Evolutionary conservation across 2,113 vertebrate genomes (phyloP), one percentile per base, ranked within the genome.

Genomic region (Platanista minor): DNA sequence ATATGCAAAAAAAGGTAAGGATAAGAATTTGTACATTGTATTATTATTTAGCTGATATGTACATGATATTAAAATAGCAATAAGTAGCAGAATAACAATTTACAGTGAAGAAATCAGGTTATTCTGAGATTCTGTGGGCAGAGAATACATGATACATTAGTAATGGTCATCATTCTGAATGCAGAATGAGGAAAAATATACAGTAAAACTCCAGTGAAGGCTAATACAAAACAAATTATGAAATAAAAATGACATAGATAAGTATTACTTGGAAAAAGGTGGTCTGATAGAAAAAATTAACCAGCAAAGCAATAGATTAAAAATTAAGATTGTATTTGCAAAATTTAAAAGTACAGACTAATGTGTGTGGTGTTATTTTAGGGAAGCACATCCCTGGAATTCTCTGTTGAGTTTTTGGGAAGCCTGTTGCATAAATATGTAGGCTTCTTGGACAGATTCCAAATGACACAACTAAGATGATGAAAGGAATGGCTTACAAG

Each of bases 381-480:
- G 66, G 15, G 25, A 89, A 83, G 46, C 36, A 59, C 18, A 62
- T 81, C 43, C 57, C 41, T 94, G 21, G 31, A 96, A 95, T 92
- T 85, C 36, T 93, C 62, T 92, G 41, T 43, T 90, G 31, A 71
- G 39, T 33, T 57, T 85, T 66, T 93, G 74, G 74, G 41, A 94
- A 81, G 80, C 31, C 36, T 96, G 69, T 71, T 64, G 71, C 69
- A 92, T 93, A 97, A 91, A 90, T 95, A 84, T 67, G 43, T 87
- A 91, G 86, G 43, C 36, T 97, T 93, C 59, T 93, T 95, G 93
- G 82, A 94, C 17, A 33, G 33, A 84, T 81, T 90, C 74, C 91
- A 97, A 96, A 85, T 54, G 52, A 96, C 97, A 94, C 67, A 91
- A 93, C 62, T 87, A 83, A 97, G 91, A 93, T 43, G 82, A 88